These are phyloP conservation scores for Galago senegalensis DNA, from an alignment of 2,797 vertebrate genomes.

Conservation along the genomic window DNA sequence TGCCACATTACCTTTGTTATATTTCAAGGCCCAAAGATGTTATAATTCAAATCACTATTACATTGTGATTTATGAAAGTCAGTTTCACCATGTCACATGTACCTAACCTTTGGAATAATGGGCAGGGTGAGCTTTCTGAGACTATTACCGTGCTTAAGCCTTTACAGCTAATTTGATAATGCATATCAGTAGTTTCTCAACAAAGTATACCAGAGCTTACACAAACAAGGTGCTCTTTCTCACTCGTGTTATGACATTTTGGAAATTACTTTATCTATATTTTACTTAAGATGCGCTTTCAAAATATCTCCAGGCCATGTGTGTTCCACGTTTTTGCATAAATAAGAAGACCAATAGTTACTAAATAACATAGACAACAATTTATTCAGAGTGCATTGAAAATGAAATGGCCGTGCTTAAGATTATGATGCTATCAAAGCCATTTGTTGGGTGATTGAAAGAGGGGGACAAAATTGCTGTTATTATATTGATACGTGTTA, in stretches of 20 bases:
- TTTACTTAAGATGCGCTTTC: slow-evolving; percentile 58
- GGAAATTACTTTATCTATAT: slow-evolving; percentile 58
- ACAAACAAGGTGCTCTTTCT: slow-evolving; percentile 17
- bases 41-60: slow-evolving; percentile 11
- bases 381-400: slow-evolving; percentile 50
- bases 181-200: slow-evolving; percentile 29
- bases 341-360: not conserved
- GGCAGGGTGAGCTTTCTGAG: not conserved
- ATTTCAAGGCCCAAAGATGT: slow-evolving; percentile 36
- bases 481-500: not conserved
- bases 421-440: slow-evolving; percentile 27
- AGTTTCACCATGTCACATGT: not conserved
- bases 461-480: slow-evolving; percentile 43
- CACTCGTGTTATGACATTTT: slow-evolving; percentile 29
- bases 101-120: slow-evolving; percentile 34
- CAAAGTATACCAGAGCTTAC: not conserved
- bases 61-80: slow-evolving; percentile 28
- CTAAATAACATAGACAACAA: slow-evolving; percentile 31
- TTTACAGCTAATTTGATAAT: slow-evolving; percentile 11
- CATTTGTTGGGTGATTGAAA: slow-evolving; percentile 46
- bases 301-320: not conserved
- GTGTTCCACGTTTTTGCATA: not conserved
- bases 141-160: not conserved
- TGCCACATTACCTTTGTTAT: not conserved
- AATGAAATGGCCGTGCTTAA: slow-evolving; percentile 44